Conservation (phyloP, 2,113 vertebrate species). For the Leucopsar rothschildi region DNA sequence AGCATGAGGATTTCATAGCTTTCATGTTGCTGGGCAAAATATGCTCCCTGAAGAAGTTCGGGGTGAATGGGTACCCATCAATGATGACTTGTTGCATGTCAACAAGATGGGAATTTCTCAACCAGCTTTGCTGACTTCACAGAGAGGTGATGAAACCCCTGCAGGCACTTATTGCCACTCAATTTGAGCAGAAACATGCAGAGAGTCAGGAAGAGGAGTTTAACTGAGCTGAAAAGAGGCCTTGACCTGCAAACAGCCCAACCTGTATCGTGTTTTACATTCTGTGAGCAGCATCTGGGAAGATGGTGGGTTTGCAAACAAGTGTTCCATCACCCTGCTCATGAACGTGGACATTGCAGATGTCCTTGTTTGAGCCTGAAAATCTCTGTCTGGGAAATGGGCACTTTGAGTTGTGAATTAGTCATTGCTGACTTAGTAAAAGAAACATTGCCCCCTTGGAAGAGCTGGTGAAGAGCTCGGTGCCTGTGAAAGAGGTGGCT, state of each 20-base stretch:
- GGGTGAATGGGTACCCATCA: constrained; percentile 4
- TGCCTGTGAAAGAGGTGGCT: not conserved
- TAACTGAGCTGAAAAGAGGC: not conserved
- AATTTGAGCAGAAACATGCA: not conserved
- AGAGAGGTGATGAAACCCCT: not conserved
- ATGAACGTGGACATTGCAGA: not conserved
- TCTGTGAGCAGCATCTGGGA: not conserved
- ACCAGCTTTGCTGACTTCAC: not conserved
- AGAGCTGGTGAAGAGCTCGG: not conserved
- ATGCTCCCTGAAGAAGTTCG: constrained; percentile 11
- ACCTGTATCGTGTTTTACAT: not conserved
- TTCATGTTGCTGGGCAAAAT: constrained; percentile 47
- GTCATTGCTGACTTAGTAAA: not conserved
- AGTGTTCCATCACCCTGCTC: not conserved
- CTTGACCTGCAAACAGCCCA: not conserved
- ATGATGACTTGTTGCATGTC: not conserved
- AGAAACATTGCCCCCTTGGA: not conserved
- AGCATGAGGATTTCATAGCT: constrained; percentile 48
- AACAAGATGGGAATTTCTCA: not conserved
- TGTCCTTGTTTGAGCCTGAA: not conserved
- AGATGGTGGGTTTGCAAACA: not conserved
- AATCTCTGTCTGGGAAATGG: not conserved
- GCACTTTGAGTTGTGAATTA: not conserved
- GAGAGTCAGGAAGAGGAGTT: not conserved
- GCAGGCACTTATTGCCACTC: not conserved